phyloP scores from a whole-genome alignment of 2,888 invertebrate species.

The Lathronympha strigana region DNA sequence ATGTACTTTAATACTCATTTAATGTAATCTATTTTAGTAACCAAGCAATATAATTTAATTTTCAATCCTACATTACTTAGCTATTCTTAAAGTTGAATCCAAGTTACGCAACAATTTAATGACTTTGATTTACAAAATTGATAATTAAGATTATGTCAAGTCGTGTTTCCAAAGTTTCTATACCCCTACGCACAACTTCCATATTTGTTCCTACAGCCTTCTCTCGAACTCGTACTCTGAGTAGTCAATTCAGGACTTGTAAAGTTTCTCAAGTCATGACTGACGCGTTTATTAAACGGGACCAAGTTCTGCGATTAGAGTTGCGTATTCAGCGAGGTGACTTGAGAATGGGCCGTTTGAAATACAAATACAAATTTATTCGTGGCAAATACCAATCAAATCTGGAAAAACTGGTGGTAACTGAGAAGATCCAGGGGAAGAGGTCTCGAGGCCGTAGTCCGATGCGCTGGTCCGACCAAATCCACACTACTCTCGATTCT shows the following conservation, averaged over 20 bases:
- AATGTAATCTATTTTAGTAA: no score
- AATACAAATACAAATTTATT: no score
- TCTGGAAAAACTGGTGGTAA: no score
- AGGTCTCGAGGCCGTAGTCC: no score
- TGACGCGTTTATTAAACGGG: slow-evolving; percentile 24
- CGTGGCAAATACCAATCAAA: no score
- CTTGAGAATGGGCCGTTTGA: no score
- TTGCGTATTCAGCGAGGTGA: no score
- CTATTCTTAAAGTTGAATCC: background rate
- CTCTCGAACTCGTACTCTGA: slow-evolving; percentile 13
- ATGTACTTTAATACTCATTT: no score
- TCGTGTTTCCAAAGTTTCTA: background rate
- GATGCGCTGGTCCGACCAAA: no score
- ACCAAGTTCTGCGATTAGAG: slow-evolving; percentile 25
- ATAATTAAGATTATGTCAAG: background rate
- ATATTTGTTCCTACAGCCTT: background rate
- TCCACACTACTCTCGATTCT: no score
- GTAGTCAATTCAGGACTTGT: slow-evolving; percentile 5
- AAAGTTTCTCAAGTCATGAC: slow-evolving; percentile 25
- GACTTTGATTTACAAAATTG: background rate
- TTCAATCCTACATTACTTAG: background rate
- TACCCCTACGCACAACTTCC: background rate
- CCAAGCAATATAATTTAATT: no score
- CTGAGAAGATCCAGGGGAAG: no score
- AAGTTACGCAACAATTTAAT: background rate